Evolutionary conservation across 2,797 vertebrate genomes (phyloP), one percentile per base, ranked within the genome.

Genomic region (Enteromius argenteus): DNA sequence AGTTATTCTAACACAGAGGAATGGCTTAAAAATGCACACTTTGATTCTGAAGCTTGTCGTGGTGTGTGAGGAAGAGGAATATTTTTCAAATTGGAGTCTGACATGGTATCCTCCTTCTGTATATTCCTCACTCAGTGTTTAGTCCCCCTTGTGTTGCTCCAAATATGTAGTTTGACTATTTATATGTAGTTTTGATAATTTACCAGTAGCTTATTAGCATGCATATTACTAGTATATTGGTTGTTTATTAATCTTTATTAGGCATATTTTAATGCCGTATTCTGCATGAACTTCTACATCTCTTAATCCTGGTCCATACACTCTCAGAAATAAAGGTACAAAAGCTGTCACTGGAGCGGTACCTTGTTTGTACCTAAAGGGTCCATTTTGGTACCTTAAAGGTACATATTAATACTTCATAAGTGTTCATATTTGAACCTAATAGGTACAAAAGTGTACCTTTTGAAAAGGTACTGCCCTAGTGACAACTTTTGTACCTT

Each of bases 1-100:
- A 71, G 64, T 58, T 69, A 77, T 78, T 84, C 78, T 62, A 78
- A 77, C 42, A 6, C 13, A 10, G 15, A 23, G 2, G 67, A 51
- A 17, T 2, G 17, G 5, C 27, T 32, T 13, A 15, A 44, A 79
- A 66, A 79, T 60, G 21, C 11, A 3, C 30, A n/a, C 32, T 35
- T 42, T 32, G 4, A 69, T 69, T 42, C 64, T 53, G 64, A 53
- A 14, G 35, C 46, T 53, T 69, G 30, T 80, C 21, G 27, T 39
- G 7, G 21, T 14, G 32, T 14, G 32, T 23, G 30, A 15, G 21
- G 51, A 60, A 23, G 15, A 71, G 13, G 39, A 14, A 27, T 21
- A n/a, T n/a, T 71, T 46, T 17, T 27, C 7, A 27, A 8, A 72
- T 19, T 7, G 21, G 8, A 64, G 17, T 79, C 17, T 46, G 39